Percentiles rank a stretch among this genome's conserved stretches.
These are phyloP conservation scores for Caenorhabditis tropicalis DNA, from an alignment of 1,140 invertebrate species.

Conservation along the genomic window DNA sequence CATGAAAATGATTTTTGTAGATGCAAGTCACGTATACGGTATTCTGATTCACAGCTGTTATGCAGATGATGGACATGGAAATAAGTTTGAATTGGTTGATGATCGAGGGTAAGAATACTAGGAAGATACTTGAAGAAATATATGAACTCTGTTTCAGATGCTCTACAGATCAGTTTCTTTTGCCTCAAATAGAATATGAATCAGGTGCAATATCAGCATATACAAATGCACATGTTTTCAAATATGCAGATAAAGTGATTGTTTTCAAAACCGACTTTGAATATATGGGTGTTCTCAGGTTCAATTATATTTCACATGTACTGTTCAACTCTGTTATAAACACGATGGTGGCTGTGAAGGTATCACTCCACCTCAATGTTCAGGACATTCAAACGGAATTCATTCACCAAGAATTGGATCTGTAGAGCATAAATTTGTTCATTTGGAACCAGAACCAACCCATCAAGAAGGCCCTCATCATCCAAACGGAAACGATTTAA, in stretches of 20 bases:
- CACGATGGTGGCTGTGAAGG: constrained; percentile 72
- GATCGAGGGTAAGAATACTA: constrained; percentile 60
- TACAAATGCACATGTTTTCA: constrained; percentile 68
- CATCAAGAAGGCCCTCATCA: background rate
- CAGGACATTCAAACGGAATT: background rate
- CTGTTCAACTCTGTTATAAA: constrained; percentile 69
- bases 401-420: background rate
- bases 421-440: background rate
- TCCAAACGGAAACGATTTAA: background rate
- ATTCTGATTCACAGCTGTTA: constrained; percentile 69
- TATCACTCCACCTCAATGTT: constrained; percentile 57
- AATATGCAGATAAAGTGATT: constrained; percentile 70
- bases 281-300: constrained; percentile 23
- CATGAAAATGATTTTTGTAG: constrained; percentile 46
- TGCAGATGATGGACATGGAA: constrained; percentile 70
- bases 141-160: constrained; percentile 64
- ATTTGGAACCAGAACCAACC: background rate
- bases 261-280: background rate
- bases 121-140: background rate
- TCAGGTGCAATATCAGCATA: constrained; percentile 57
- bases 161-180: constrained; percentile 60
- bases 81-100: constrained; percentile 69
- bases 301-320: constrained; percentile 71
- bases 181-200: constrained; percentile 67
- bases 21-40: constrained; percentile 68